These are phyloP conservation scores for Blomia tropicalis DNA, from an alignment of 2,888 invertebrate species.

Conservation along the genomic window DNA sequence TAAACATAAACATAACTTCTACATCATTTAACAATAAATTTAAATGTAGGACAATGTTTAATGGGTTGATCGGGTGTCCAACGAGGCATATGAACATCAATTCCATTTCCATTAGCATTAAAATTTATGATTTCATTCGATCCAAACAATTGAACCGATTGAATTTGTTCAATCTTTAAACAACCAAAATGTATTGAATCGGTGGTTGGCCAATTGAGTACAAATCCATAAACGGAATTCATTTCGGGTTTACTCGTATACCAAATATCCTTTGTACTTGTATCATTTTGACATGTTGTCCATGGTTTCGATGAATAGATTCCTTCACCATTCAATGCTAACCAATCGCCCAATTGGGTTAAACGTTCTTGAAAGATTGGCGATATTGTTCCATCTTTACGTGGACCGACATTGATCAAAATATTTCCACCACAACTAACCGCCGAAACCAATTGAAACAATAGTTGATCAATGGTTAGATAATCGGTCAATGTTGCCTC, in stretches of 20 bases:
- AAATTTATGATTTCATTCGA: too few species aligned
- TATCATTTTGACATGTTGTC: slow-evolving; percentile 38
- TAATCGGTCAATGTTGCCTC: slow-evolving; percentile 52
- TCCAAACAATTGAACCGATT: too few species aligned
- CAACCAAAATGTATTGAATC: too few species aligned
- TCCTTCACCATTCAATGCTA: slow-evolving; percentile 37
- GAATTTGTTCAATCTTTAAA: too few species aligned
- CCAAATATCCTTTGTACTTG: slow-evolving; percentile 35
- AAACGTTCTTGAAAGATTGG: slow-evolving; percentile 38
- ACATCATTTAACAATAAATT: too few species aligned
- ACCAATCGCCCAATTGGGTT: slow-evolving; percentile 36
- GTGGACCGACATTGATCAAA: slow-evolving; percentile 38
- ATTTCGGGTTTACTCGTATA: slow-evolving; percentile 28
- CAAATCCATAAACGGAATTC: slow-evolving; percentile 34
- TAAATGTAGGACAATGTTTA: too few species aligned
- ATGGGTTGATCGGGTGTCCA: too few species aligned
- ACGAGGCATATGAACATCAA: too few species aligned
- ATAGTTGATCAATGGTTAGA: slow-evolving; percentile 49
- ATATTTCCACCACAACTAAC: slow-evolving; percentile 39
- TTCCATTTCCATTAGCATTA: too few species aligned
- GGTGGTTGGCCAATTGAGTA: slow-evolving; percentile 35
- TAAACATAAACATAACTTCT: too few species aligned
- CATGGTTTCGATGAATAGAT: slow-evolving; percentile 37
- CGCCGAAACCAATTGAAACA: slow-evolving; percentile 34
- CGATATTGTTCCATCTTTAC: slow-evolving; percentile 36